Evolutionary conservation across 1,140 invertebrate genomes (phyloP), one percentile per base, ranked within the genome.

Genomic region (Bombus confusus): DNA sequence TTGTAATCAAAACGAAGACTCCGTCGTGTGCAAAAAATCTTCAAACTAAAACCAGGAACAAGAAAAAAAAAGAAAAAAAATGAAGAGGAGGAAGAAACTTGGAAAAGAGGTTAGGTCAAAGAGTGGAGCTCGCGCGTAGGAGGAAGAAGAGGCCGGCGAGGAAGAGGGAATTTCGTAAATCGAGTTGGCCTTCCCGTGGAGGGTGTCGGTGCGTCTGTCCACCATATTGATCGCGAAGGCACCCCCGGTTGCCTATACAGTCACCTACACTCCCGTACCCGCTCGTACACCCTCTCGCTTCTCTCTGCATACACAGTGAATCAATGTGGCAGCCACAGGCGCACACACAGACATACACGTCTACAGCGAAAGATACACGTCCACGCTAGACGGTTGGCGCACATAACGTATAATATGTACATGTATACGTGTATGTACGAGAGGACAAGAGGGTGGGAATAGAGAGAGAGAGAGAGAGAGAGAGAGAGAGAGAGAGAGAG

Each of bases 171-270:
- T 93, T 91, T 88, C 81, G 87, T 89, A 95, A 95, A 95, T 94
- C 92, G 91, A 93, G 93, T 94, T 93, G 91, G 90, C 87, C 92
- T 90, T 91, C 85, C 87, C 88, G 75, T 90, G 87, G 91, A 91
- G 91, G 93, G 92, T 94, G 89, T 94, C 92, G 92, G 91, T 92
- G 93, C 91, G 94, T 93, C 93, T 94, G 95, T 95, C 94, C 94
- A 95, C 94, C 94, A 95, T 95, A 95, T 95, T 95, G 94, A 95
- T 95, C 95, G 94, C 83, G 88, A 91, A 95, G 93, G 90, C 88
- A 91, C 83, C 73, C 75, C 87, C 85, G 85, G 80, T 87, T 86
- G 85, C 86, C 86, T 88, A 71, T 87, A 86, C 86, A 86, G 43
- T 71, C 43, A 69, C 52, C 75, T 64, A 43, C 75, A 82, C 68